phyloP scores from a whole-genome alignment of 2,888 invertebrate genomes.

The Leptopterna dolabrata region DNA sequence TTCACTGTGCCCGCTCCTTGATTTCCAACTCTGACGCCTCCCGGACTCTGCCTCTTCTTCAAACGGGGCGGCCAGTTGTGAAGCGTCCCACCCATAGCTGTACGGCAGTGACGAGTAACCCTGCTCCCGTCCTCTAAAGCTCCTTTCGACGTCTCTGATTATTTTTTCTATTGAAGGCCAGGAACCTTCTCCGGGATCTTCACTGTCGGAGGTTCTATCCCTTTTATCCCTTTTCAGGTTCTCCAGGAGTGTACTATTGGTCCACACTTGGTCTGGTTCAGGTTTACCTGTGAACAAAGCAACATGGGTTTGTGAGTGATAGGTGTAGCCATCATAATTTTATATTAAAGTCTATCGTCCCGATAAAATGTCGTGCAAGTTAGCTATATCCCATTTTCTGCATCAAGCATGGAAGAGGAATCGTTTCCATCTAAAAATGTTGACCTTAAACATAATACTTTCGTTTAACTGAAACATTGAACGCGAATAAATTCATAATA shows the following conservation, averaged over 20 bases:
- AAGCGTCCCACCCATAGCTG: slow-evolving; percentile 14
- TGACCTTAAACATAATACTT: too few species aligned
- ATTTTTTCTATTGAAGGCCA: slow-evolving; percentile 44
- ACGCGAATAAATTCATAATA: too few species aligned
- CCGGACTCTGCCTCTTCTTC: neutral
- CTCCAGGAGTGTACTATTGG: neutral
- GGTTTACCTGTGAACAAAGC: neutral
- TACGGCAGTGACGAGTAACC: neutral
- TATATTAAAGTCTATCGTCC: too few species aligned
- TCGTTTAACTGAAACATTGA: too few species aligned
- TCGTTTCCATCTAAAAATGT: too few species aligned
- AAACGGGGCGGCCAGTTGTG: neutral
- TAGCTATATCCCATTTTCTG: too few species aligned
- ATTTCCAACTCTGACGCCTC: neutral
- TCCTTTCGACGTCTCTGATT: slow-evolving; percentile 32
- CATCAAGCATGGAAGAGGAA: too few species aligned
- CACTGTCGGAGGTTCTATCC: neutral
- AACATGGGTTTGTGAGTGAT: neutral
- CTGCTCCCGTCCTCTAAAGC: neutral
- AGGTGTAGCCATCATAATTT: neutral
- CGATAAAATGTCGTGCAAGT: too few species aligned
- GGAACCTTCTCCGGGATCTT: neutral
- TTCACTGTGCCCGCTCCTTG: neutral
- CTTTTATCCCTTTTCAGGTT: neutral
- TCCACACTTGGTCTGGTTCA: neutral